phyloP scores from a whole-genome alignment of 2,888 invertebrate species.

The Macrosiphum euphorbiae region DNA sequence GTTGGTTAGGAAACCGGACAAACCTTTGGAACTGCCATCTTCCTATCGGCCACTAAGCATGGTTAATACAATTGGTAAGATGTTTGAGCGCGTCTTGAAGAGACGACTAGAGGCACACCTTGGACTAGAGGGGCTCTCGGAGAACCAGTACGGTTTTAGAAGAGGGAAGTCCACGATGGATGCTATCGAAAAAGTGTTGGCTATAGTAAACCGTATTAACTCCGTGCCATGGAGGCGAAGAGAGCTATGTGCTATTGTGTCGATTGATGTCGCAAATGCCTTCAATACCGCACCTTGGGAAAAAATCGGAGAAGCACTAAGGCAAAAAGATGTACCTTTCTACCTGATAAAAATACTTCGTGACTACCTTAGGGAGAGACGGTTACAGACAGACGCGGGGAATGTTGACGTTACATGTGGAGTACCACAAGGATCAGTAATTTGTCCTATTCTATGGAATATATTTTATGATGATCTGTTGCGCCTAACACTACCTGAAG shows the following conservation, averaged over 20 bases:
- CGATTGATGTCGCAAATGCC: slow-evolving; percentile 7
- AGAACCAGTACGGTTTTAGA: background rate
- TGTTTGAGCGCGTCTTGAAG: background rate
- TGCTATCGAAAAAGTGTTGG: background rate
- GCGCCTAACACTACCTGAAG: background rate
- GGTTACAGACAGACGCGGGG: background rate
- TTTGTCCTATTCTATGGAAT: no score
- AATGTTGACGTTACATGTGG: background rate
- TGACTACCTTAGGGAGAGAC: background rate
- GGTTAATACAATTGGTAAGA: background rate
- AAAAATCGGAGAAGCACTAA: slow-evolving; percentile 19
- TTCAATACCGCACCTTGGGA: slow-evolving; percentile 8
- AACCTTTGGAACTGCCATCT: background rate
- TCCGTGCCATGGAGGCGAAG: background rate
- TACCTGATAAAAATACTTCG: background rate
- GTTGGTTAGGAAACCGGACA: background rate
- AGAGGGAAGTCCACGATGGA: background rate
- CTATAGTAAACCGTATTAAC: no score
- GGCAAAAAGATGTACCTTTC: background rate
- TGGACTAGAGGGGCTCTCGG: background rate
- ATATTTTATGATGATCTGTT: background rate
- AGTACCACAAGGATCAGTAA: background rate
- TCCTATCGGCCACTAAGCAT: background rate
- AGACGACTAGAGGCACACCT: background rate
- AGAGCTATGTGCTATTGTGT: slow-evolving; percentile 14